phyloP scores from a whole-genome alignment of 2,888 invertebrate species.

The Anthrax anthrax region DNA sequence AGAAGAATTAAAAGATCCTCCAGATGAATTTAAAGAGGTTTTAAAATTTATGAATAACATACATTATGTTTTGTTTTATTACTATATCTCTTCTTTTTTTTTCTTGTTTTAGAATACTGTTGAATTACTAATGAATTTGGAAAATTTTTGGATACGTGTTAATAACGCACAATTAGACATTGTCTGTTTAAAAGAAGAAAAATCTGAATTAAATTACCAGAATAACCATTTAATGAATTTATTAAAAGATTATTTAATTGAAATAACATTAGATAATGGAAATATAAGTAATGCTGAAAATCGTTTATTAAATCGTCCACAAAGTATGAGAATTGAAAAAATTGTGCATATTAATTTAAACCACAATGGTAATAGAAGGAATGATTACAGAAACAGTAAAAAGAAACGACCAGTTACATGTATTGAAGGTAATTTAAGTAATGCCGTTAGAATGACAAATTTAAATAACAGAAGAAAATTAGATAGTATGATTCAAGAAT shows the following conservation, averaged over 20 bases:
- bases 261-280: slow-evolving; percentile 38
- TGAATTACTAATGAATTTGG: slow-evolving; percentile 45
- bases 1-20: slow-evolving; percentile 28
- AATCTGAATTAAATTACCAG: slow-evolving; percentile 37
- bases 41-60: not conserved
- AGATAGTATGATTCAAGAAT: too few species aligned
- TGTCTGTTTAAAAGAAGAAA: slow-evolving; percentile 35
- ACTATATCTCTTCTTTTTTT: not conserved
- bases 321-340: slow-evolving; percentile 31
- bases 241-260: slow-evolving; percentile 46
- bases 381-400: slow-evolving; percentile 1
- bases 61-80: not conserved
- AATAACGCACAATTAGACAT: slow-evolving; percentile 42
- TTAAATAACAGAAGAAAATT: slow-evolving; percentile 16
- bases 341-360: slow-evolving; percentile 22
- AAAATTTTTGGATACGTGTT: slow-evolving; percentile 52
- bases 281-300: slow-evolving; percentile 25
- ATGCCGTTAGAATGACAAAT: slow-evolving; percentile 36
- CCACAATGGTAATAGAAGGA: slow-evolving; percentile 13
- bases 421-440: slow-evolving; percentile 44
- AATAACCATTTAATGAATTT: slow-evolving; percentile 48
- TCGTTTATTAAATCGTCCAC: slow-evolving; percentile 25
- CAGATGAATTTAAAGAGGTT: slow-evolving; percentile 16
- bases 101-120: slow-evolving; percentile 31
- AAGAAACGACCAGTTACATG: slow-evolving; percentile 19